phyloP scores from a whole-genome alignment of 2,888 invertebrate genomes.

The Micropterix aruncella region DNA sequence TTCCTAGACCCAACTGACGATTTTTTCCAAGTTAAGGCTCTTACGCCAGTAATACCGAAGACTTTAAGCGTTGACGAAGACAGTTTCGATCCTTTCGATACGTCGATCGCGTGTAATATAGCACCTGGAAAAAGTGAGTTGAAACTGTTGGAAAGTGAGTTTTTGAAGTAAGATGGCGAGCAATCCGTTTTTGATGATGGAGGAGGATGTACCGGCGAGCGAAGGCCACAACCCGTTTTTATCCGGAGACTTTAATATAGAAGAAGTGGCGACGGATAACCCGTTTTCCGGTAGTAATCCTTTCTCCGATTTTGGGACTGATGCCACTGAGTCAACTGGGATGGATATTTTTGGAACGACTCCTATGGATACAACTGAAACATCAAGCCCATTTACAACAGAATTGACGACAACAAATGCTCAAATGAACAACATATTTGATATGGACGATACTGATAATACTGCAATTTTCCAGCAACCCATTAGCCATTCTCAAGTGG shows the following conservation, averaged over 20 bases:
- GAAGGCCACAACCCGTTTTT: conserved; percentile 56
- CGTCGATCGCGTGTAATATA: conserved; percentile 60
- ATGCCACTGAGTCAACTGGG: conserved; percentile 20
- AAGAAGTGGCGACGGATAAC: conserved; percentile 36
- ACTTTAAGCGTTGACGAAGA: conserved; percentile 23
- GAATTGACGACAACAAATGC: no score
- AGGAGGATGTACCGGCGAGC: conserved; percentile 43
- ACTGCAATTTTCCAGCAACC: conserved; percentile 8
- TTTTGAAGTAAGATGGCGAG: conserved; percentile 46
- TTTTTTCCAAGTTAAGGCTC: conserved; percentile 51
- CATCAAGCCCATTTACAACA: conserved; percentile 9
- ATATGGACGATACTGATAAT: conserved; percentile 9
- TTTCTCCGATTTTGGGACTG: conserved; percentile 38
- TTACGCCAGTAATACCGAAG: conserved; percentile 48
- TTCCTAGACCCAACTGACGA: conserved; percentile 35
- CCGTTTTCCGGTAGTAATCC: conserved; percentile 63
- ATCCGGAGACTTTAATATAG: conserved; percentile 27
- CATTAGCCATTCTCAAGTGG: conserved; percentile 4
- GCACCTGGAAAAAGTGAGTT: conserved; percentile 66
- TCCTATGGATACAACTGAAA: conserved; percentile 22
- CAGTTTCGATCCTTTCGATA: conserved; percentile 69
- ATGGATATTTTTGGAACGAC: conserved; percentile 30
- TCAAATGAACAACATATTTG: conserved; percentile 8
- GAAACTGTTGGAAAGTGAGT: conserved; percentile 63
- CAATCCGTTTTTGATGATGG: conserved; percentile 70